Percentiles rank a stretch among this genome's conserved stretches.
Evolutionary conservation across 2,113 vertebrate genomes (phyloP).

Genomic region (Aleadryas rufinucha): DNA sequence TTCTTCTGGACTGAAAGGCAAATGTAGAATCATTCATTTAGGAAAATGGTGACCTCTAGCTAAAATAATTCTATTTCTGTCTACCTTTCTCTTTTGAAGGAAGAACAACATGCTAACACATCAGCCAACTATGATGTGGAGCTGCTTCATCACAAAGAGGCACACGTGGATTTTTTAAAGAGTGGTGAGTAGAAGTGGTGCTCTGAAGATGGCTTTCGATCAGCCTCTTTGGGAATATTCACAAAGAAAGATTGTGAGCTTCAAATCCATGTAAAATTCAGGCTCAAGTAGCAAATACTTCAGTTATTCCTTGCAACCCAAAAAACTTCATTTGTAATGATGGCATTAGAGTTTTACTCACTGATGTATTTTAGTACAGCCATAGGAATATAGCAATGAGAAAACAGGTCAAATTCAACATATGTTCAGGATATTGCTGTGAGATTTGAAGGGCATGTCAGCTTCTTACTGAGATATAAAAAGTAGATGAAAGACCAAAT

Average conservation of each 20-base stretch:
- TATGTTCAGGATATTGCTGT: neutral
- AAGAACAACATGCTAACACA: conserved; percentile 98
- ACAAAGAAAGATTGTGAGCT: neutral
- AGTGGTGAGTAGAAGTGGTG: conserved; percentile 79
- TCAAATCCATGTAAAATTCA: neutral
- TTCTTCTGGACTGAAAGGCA: conserved; percentile 19
- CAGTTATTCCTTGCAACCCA: neutral
- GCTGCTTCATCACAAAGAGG: conserved; percentile 95
- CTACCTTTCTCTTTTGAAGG: conserved; percentile 75
- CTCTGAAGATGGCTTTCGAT: neutral
- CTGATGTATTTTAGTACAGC: neutral
- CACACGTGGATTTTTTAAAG: conserved; percentile 93
- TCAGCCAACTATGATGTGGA: conserved; percentile 99
- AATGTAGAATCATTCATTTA: neutral
- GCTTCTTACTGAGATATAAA: neutral
- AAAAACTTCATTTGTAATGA: neutral
- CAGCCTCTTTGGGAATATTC: neutral
- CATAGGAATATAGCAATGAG: neutral
- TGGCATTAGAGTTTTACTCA: neutral
- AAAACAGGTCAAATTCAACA: neutral
- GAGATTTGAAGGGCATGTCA: neutral
- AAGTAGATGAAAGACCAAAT: neutral
- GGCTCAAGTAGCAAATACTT: neutral
- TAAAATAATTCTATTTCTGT: neutral
- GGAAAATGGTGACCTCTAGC: neutral